phyloP scores from a whole-genome alignment of 2,797 vertebrate species.

The Falco berigora region DNA sequence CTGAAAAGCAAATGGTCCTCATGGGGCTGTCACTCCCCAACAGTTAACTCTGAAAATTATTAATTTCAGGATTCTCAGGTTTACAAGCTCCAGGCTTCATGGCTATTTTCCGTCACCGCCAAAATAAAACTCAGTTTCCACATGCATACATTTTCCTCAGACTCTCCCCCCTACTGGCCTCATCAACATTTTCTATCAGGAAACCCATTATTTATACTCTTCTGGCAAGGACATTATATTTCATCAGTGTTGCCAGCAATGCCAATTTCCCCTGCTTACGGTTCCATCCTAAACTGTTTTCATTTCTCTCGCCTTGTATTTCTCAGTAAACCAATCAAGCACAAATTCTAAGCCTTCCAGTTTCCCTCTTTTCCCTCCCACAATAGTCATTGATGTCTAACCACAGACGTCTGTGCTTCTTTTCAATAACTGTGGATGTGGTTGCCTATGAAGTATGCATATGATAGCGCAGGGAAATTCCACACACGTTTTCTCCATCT shows the following conservation, averaged over 20 bases:
- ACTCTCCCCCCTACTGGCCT: constrained; percentile 14
- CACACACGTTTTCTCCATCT: constrained; percentile 52
- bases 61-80: constrained; percentile 50
- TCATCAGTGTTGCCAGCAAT: constrained; percentile 44
- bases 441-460: constrained; percentile 44
- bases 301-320: constrained; percentile 36
- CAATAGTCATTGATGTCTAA: constrained; percentile 48
- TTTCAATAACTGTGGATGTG: constrained; percentile 44
- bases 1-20: constrained; percentile 7
- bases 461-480: constrained; percentile 36
- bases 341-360: constrained; percentile 41
- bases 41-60: constrained; percentile 37
- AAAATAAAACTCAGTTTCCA: constrained; percentile 61
- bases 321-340: constrained; percentile 48
- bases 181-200: constrained; percentile 55
- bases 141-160: constrained; percentile 33
- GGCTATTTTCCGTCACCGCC: constrained; percentile 29
- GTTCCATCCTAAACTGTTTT: constrained; percentile 29
- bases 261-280: constrained; percentile 30
- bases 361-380: constrained; percentile 34
- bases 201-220: constrained; percentile 53
- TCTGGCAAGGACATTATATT: constrained; percentile 48
- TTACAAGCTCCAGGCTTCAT: constrained; percentile 33
- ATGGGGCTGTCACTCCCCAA: neutral
- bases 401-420: constrained; percentile 56